These are phyloP conservation scores for Scleropages formosus DNA, from an alignment of 2,797 vertebrate species.

Conservation along the genomic window DNA sequence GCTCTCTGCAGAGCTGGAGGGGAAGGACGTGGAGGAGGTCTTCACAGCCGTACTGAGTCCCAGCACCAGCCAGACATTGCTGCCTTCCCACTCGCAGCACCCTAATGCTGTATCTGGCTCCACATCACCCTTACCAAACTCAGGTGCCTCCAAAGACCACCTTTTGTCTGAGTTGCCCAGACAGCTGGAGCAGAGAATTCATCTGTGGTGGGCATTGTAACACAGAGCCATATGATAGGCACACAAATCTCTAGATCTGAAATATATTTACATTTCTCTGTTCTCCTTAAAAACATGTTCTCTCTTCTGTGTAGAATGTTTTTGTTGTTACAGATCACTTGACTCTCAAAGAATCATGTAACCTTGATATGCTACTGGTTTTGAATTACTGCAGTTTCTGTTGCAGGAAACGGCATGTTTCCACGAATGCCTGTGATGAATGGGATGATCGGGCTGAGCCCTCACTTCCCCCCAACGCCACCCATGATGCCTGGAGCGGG, in stretches of 20 bases:
- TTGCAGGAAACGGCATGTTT: conserved; percentile 66
- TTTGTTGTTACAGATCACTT: conserved; percentile 7
- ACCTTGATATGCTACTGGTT: not conserved
- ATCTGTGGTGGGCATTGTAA: no score
- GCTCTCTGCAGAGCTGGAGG: conserved; percentile 79
- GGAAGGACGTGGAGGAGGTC: conserved; percentile 94
- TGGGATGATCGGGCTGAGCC: conserved; percentile 76
- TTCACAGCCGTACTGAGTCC: conserved; percentile 95
- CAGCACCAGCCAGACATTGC: conserved; percentile 64
- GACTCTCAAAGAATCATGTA: not conserved
- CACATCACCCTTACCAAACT: conserved; percentile 67
- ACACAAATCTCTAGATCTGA: no score
- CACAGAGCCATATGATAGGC: no score
- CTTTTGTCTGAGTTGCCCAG: no score
- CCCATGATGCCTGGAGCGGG: conserved; percentile 65
- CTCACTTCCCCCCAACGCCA: conserved; percentile 67
- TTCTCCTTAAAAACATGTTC: no score
- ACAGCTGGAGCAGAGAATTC: no score
- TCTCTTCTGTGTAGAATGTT: not conserved
- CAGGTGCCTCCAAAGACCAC: conserved; percentile 57
- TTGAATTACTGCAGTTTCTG: not conserved
- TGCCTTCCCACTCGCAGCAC: conserved; percentile 40
- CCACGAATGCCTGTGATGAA: conserved; percentile 84
- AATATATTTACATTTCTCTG: no score
- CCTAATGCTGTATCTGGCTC: conserved; percentile 54